Conservation (phyloP, 2,797 vertebrate genomes). For the Neopelma chrysocephalum region DNA sequence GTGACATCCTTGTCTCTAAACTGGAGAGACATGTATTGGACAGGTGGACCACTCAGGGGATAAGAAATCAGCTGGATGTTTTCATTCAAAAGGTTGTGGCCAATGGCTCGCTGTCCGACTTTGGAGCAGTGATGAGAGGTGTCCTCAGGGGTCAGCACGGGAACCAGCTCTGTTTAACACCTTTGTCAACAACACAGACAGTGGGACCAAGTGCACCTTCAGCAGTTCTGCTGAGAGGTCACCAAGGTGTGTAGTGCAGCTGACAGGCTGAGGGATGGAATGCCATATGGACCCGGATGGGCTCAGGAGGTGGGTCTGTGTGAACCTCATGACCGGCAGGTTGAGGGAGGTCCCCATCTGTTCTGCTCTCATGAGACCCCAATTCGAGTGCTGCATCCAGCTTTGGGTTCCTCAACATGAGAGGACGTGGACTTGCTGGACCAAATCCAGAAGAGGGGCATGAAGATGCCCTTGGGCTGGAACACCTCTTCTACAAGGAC, state of each 20-base stretch:
- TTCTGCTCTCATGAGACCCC: background rate
- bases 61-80: background rate
- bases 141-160: too few species aligned
- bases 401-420: background rate
- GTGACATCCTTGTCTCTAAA: background rate
- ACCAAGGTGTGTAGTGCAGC: background rate
- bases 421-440: background rate
- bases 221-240: too few species aligned
- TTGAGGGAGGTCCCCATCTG: background rate
- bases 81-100: accelerated
- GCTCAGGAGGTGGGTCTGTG: background rate
- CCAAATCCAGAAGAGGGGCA: background rate
- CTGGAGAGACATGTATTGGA: background rate
- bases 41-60: background rate
- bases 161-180: background rate
- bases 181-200: too few species aligned
- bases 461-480: background rate
- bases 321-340: background rate
- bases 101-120: accelerated
- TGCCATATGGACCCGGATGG: background rate
- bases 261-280: background rate
- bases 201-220: accelerated
- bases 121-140: background rate
- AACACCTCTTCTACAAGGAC: background rate
- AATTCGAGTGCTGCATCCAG: background rate